Conservation (phyloP, 2,797 vertebrate species). For the Dallia pectoralis region DNA sequence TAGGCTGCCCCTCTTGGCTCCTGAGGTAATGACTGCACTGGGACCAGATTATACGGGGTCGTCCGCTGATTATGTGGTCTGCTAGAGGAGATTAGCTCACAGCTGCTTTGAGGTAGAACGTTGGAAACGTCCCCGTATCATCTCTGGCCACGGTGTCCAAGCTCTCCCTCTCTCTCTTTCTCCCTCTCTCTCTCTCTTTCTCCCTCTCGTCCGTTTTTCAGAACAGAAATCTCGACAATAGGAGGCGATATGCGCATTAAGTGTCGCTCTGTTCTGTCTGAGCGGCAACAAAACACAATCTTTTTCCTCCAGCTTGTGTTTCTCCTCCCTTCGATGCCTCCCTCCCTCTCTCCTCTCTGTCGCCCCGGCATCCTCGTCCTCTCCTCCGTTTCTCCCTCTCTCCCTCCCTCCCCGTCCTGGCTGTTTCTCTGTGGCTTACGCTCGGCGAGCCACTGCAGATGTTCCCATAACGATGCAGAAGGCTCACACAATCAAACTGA, state of each 20-base stretch:
- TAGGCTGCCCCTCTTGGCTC: slow-evolving; percentile 45
- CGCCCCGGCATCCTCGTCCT: slow-evolving; percentile 15
- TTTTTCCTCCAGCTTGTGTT: slow-evolving; percentile 40
- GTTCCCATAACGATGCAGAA: slow-evolving; percentile 79
- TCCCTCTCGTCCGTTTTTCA: slow-evolving; percentile 49
- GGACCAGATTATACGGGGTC: slow-evolving; percentile 67
- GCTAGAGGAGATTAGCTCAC: slow-evolving; percentile 69
- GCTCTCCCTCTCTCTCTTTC: slow-evolving; percentile 48
- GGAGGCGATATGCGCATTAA: slow-evolving; percentile 67
- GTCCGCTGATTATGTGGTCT: slow-evolving; percentile 66
- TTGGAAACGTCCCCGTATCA: slow-evolving; percentile 33
- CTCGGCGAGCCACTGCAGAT: slow-evolving; percentile 75
- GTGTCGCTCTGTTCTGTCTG: slow-evolving; percentile 47
- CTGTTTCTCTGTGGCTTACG: slow-evolving; percentile 37
- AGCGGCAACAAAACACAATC: slow-evolving; percentile 48
- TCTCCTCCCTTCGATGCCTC: slow-evolving; percentile 10
- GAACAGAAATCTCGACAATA: slow-evolving; percentile 57
- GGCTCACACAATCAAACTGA: slow-evolving; percentile 72
- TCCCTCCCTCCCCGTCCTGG: slow-evolving; percentile 12
- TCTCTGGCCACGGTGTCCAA: slow-evolving; percentile 49
- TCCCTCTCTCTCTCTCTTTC: too few species aligned
- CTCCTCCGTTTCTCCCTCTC: slow-evolving; percentile 9
- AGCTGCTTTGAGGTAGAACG: slow-evolving; percentile 63
- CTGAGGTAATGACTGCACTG: slow-evolving; percentile 66
- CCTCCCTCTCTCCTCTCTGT: slow-evolving; percentile 1